Evolutionary conservation across 2,113 vertebrate species (phyloP), one percentile per base, ranked within the genome.

Genomic region (Sula dactylatra): DNA sequence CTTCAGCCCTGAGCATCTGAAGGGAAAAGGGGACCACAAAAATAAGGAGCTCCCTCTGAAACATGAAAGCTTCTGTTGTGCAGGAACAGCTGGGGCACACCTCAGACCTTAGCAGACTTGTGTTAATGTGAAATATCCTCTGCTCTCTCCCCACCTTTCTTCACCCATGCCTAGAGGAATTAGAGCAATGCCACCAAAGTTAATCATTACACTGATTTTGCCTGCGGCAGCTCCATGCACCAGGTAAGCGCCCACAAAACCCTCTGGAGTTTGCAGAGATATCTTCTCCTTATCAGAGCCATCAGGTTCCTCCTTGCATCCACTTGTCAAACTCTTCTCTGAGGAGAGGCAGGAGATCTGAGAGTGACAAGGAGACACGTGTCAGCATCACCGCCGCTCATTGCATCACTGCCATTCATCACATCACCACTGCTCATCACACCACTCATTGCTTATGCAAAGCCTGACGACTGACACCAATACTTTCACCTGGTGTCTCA

Each of bases 141-240:
- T 73, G 11, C 4, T 70, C 3, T 70, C 3, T 42, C 22, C 49
- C 22, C 25, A 13, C 3, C 7, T 38, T 4, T 10, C 59, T n/a
- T 49, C 13, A 25, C 2, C 29, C 11, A 2, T 65, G 15, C 24
- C 64, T 16, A 55, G 38, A 71, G 50, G 59, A 84, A 67, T 64
- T 61, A 19, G 20, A 87, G 27, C 20, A 58, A 84, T 19, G 34
- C 9, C 47, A 49, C 36, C 49, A 13, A 73, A 77, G 55, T 21
- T 19, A 44, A 4, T 13, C 3, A 20, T 56, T 22, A 8, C 13
- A 6, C 8, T 52, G 20, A 29, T 26, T 82, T 88, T 71, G 7
- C 34, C 13, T 22, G 7, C 0, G 0, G 21, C 40, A 49, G 6
- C 5, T 77, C 64, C 3, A 13, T 17, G 18, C 6, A 38, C 6